These are phyloP conservation scores for Hermetia illucens DNA, from an alignment of 1,140 invertebrate species.

Conservation along the genomic window DNA sequence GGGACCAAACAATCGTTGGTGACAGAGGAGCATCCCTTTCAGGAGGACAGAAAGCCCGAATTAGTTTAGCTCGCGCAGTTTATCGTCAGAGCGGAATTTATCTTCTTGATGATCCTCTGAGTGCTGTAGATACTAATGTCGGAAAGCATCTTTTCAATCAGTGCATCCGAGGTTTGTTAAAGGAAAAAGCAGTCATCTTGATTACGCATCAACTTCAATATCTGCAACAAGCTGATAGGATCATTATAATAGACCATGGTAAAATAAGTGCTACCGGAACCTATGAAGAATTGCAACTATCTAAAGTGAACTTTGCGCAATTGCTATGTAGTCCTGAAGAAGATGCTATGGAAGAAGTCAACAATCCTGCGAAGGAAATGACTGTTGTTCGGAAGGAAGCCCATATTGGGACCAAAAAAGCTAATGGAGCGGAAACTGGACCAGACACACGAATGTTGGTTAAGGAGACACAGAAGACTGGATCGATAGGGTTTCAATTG, in stretches of 20 bases:
- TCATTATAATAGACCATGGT: conserved; percentile 47
- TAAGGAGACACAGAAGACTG: conserved; percentile 38
- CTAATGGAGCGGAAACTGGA: conserved; percentile 20
- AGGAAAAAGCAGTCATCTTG: conserved; percentile 49
- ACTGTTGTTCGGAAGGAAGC: conserved; percentile 18
- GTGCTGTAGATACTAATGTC: conserved; percentile 60
- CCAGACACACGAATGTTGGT: conserved; percentile 23
- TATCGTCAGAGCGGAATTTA: conserved; percentile 73
- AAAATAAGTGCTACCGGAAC: conserved; percentile 41
- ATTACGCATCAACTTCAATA: conserved; percentile 85
- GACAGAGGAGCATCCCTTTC: conserved; percentile 68
- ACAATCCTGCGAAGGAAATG: too few relatives aligned
- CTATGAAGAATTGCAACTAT: conserved; percentile 43
- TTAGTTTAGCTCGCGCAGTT: conserved; percentile 71
- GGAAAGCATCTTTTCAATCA: conserved; percentile 54
- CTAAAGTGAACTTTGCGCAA: conserved; percentile 48
- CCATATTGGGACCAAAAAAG: conserved; percentile 29
- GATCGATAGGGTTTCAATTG: conserved; percentile 38
- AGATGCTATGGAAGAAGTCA: conserved; percentile 26
- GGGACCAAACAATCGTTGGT: conserved; percentile 79
- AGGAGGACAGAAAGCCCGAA: conserved; percentile 82
- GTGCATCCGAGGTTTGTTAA: conserved; percentile 52
- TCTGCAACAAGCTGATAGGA: conserved; percentile 56
- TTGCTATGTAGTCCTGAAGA: conserved; percentile 37
- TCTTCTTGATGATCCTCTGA: conserved; percentile 69